Evolutionary conservation across 2,113 vertebrate species (phyloP), one percentile per base, ranked within the genome.

Genomic region (Empidonax alnorum): DNA sequence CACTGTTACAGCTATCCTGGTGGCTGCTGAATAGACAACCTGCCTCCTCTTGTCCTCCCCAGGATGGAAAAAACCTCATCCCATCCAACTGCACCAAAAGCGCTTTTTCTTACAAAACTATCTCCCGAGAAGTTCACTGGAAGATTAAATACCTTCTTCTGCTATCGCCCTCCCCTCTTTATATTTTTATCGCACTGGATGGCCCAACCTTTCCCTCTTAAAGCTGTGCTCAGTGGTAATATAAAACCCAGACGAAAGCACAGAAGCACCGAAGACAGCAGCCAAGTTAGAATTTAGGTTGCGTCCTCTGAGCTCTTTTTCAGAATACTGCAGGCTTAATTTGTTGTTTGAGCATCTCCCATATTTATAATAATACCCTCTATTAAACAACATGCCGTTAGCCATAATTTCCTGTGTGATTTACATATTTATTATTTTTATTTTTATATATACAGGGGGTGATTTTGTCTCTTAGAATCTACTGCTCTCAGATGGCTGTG

Each of bases 271-370:
- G 2, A 96, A 94, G 89, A 95, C 89, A 95, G 87, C 92, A 95
- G 92, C 94, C 97, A 95, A 92, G 85, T 89, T 90, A 95, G 93
- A 96, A 97, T 97, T 96, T 96, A 96, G 91, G 94, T 95, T 94
- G 92, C 1, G 6, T 94, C 94, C 94, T 96, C 93, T 80, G 94
- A 96, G 95, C 84, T 95, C 77, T 87, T 90, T 96, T 87, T 94
- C 1, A 0, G 49, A 93, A 92, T 90, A 93, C 66, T 89, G 93
- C 90, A 94, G 88, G 71, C 89, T 96, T 96, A 94, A 95, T 95
- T 96, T 97, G 93, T 96, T 96, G 94, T 90, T 84, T 90, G 86
- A 96, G 89, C 50, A 89, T 95, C 91, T 93, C 86, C 63, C 93
- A 84, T 93, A 96, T 96, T 97, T 96, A 95, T 96, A 92, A 95